Evolutionary conservation across 2,113 vertebrate species (phyloP).

Genomic region (Monarcha castaneiventris): DNA sequence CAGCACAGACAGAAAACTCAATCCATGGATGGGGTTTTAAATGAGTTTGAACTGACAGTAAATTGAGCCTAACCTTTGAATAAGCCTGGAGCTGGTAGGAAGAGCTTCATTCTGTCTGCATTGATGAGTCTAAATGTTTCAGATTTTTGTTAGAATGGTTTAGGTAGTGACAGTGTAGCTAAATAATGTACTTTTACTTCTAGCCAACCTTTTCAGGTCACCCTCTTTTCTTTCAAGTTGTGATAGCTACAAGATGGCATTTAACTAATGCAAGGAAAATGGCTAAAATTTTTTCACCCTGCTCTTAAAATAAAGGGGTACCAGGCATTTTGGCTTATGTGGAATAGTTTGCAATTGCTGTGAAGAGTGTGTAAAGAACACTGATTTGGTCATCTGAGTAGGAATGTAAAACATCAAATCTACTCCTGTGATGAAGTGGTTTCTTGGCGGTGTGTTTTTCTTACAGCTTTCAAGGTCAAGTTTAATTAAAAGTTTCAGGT

Average conservation of each 20-base stretch:
- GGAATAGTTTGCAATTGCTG: background rate
- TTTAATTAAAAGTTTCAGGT: background rate
- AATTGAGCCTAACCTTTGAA: constrained; percentile 45
- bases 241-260: background rate
- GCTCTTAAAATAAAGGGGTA: background rate
- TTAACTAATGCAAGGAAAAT: background rate
- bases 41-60: constrained; percentile 26
- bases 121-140: background rate
- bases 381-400: background rate
- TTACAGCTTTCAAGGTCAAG: background rate
- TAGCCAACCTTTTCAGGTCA: background rate
- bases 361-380: background rate
- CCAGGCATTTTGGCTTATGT: background rate
- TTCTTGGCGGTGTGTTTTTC: background rate
- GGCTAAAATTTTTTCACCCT: background rate
- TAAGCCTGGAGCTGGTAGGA: background rate
- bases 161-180: background rate
- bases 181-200: background rate
- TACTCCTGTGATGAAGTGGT: background rate
- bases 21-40: background rate
- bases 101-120: background rate
- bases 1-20: background rate
- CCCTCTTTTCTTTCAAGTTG: background rate
- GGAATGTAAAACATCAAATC: background rate
- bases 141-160: background rate